A percentile compares a stretch with the other conserved stretches of the same genome.
Conservation (phyloP, 2,888 invertebrate genomes). For the Dasypolia templi region DNA sequence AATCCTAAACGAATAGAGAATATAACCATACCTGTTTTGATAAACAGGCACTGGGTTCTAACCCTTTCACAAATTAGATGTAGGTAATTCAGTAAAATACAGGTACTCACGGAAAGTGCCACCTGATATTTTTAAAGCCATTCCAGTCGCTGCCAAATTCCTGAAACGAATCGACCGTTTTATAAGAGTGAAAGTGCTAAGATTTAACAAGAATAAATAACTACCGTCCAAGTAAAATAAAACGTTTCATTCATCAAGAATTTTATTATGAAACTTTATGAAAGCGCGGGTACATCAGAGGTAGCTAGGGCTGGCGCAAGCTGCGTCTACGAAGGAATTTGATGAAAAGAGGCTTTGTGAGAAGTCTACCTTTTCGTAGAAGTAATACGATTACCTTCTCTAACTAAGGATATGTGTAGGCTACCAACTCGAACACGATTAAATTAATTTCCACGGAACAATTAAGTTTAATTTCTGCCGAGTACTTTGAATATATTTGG, state of each 20-base stretch:
- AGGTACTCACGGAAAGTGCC: slow-evolving; percentile 16
- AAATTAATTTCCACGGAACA: background rate
- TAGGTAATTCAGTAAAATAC: slow-evolving; percentile 5
- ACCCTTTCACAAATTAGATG: slow-evolving; percentile 22
- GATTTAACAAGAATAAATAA: slow-evolving; percentile 59
- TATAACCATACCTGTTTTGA: background rate
- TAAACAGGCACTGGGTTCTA: background rate
- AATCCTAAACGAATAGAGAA: background rate
- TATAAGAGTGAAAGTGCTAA: slow-evolving; percentile 42
- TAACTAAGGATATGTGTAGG: background rate
- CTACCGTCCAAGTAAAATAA: slow-evolving; percentile 54
- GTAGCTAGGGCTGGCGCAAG: slow-evolving; percentile 33
- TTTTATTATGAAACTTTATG: slow-evolving; percentile 62
- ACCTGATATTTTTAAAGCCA: slow-evolving; percentile 23
- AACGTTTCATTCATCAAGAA: slow-evolving; percentile 58
- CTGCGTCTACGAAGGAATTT: background rate
- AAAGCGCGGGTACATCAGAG: slow-evolving; percentile 25
- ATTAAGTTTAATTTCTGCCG: background rate
- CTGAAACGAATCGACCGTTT: slow-evolving; percentile 36
- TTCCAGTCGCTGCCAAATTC: slow-evolving; percentile 32
- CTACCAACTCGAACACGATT: background rate
- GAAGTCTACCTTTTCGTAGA: background rate
- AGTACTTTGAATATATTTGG: background rate
- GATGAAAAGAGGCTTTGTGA: background rate
- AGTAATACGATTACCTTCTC: background rate